These are phyloP conservation scores for Platichthys stellatus DNA, from an alignment of 2,113 vertebrate genomes.

Conservation along the genomic window DNA sequence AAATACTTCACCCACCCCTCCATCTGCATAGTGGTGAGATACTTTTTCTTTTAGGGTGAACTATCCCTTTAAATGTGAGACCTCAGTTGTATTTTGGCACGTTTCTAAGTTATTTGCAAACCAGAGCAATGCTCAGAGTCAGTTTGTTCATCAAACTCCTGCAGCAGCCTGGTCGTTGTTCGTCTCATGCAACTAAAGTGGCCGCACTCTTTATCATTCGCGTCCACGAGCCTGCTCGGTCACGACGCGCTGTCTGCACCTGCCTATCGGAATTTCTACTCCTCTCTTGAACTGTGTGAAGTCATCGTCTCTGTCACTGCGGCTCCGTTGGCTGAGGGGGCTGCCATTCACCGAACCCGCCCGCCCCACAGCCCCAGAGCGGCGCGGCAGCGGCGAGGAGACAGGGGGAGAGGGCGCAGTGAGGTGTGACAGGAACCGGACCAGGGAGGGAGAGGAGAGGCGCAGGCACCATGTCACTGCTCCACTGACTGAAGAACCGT, in stretches of 20 bases:
- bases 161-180: slow-evolving; percentile 1
- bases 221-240: slow-evolving; percentile 42
- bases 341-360: slow-evolving; percentile 30
- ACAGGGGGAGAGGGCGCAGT: slow-evolving; percentile 47
- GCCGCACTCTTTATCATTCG: slow-evolving; percentile 31
- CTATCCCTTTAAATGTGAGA: too few species aligned
- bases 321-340: slow-evolving; percentile 36
- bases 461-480: background rate
- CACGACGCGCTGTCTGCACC: slow-evolving; percentile 25
- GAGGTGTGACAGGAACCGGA: slow-evolving; percentile 54
- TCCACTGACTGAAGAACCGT: background rate
- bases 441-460: slow-evolving; percentile 17
- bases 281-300: slow-evolving; percentile 19
- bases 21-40: too few species aligned
- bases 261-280: slow-evolving; percentile 56
- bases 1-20: too few species aligned
- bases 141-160: background rate
- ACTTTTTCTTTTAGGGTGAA: too few species aligned
- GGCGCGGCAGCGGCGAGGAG: slow-evolving; percentile 52
- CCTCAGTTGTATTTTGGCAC: too few species aligned
- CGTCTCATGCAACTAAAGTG: background rate
- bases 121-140: too few species aligned
- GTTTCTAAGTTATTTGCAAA: too few species aligned
- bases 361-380: slow-evolving; percentile 43
- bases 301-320: slow-evolving; percentile 33